These are phyloP conservation scores for Papilio gigon DNA, from an alignment of 2,888 invertebrate species.

Conservation along the genomic window DNA sequence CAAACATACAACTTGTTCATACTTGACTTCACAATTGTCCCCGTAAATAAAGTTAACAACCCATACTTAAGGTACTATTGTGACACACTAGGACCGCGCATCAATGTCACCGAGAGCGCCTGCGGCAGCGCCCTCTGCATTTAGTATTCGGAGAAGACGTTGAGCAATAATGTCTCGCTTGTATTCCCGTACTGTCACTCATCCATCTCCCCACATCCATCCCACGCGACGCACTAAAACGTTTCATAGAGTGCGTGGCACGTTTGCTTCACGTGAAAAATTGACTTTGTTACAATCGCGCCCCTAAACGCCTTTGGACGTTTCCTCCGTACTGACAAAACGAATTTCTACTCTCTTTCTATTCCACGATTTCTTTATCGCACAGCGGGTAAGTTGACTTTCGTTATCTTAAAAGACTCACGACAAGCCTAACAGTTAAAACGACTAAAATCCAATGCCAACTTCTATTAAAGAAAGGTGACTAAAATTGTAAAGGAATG, in stretches of 20 bases:
- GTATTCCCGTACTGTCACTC: constrained; percentile 56
- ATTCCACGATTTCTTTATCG: background rate
- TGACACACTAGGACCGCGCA: constrained; percentile 29
- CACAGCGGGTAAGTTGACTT: background rate
- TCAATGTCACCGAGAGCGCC: constrained; percentile 49
- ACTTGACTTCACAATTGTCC: background rate
- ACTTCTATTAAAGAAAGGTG: no score
- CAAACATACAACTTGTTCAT: background rate
- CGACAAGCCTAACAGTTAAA: no score
- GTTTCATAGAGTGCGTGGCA: constrained; percentile 60
- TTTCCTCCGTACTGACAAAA: constrained; percentile 25
- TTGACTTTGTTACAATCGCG: constrained; percentile 49
- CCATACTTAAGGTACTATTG: background rate
- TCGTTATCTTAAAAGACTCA: no score
- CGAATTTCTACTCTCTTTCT: constrained; percentile 7
- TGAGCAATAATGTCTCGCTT: constrained; percentile 69
- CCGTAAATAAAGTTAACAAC: background rate
- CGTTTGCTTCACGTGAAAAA: constrained; percentile 53
- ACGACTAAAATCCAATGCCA: no score
- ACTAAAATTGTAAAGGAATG: background rate
- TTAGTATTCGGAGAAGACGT: constrained; percentile 67
- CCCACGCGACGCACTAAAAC: constrained; percentile 46
- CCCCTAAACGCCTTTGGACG: constrained; percentile 39
- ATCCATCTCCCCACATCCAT: constrained; percentile 64
- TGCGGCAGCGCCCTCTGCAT: constrained; percentile 54